A percentile compares a stretch with the other conserved stretches of the same genome.
These are phyloP conservation scores for Emys orbicularis DNA, from an alignment of 2,797 vertebrate species.

Conservation along the genomic window DNA sequence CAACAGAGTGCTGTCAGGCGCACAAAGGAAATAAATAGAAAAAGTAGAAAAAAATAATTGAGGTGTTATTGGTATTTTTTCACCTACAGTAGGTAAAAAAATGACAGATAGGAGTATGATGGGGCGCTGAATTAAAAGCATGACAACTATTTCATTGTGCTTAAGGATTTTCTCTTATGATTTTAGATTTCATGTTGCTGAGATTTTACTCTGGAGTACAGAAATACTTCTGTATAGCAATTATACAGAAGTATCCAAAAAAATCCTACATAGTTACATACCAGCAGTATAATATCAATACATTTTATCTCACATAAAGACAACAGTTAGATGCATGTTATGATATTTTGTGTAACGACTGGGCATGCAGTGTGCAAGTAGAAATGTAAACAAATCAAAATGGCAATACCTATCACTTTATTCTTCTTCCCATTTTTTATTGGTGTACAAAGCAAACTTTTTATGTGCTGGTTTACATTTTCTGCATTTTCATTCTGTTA, in stretches of 20 bases:
- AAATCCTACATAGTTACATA: background rate
- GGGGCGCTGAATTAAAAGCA: background rate
- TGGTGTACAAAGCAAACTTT: constrained; percentile 95
- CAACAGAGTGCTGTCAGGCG: background rate
- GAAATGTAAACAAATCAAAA: background rate
- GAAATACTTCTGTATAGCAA: background rate
- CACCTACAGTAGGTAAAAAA: background rate
- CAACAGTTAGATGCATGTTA: too few relatives aligned
- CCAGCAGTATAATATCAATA: background rate
- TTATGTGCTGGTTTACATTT: constrained; percentile 81
- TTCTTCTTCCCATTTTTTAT: constrained; percentile 98
- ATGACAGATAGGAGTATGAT: background rate
- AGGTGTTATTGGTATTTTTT: background rate
- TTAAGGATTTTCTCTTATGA: background rate
- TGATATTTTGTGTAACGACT: background rate
- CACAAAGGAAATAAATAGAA: background rate
- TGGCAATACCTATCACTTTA: constrained; percentile 94
- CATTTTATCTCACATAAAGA: background rate
- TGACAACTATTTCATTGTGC: background rate
- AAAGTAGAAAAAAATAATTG: background rate
- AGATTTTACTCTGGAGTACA: background rate
- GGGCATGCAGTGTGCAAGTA: background rate
- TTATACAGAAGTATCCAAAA: background rate
- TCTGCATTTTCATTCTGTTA: constrained; percentile 89
- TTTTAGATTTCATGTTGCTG: background rate